phyloP scores from a whole-genome alignment of 2,113 vertebrate species.

The Thermophis baileyi region DNA sequence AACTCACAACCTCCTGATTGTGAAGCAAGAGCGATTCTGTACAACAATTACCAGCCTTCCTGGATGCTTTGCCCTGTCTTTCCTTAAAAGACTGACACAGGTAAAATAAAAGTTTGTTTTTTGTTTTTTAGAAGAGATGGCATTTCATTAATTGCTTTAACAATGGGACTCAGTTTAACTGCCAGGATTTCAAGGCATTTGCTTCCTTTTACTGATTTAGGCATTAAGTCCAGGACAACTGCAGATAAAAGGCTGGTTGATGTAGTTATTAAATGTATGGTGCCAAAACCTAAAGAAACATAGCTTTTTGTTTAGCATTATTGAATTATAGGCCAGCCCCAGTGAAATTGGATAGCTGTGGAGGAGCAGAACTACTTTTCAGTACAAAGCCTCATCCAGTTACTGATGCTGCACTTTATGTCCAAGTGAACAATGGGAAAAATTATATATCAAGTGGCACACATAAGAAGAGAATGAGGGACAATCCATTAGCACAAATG shows the following conservation, averaged over 20 bases:
- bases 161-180: neutral
- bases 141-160: neutral
- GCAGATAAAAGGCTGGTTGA: neutral
- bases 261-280: neutral
- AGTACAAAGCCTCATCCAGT: neutral
- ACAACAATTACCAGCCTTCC: neutral
- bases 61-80: neutral
- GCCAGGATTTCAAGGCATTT: neutral
- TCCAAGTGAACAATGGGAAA: neutral
- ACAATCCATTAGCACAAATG: neutral
- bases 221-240: neutral
- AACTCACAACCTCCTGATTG: too few relatives aligned
- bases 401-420: neutral
- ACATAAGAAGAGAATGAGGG: neutral
- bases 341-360: neutral
- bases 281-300: neutral
- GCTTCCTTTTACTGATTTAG: neutral
- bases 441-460: neutral
- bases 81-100: neutral
- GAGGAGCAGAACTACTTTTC: neutral
- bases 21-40: too few relatives aligned
- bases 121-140: neutral
- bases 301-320: neutral
- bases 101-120: neutral
- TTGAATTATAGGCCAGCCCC: neutral